Evolutionary conservation across 92 coral and sea anemone genomes (phyloP).

Genomic region (Montipora capitata): DNA sequence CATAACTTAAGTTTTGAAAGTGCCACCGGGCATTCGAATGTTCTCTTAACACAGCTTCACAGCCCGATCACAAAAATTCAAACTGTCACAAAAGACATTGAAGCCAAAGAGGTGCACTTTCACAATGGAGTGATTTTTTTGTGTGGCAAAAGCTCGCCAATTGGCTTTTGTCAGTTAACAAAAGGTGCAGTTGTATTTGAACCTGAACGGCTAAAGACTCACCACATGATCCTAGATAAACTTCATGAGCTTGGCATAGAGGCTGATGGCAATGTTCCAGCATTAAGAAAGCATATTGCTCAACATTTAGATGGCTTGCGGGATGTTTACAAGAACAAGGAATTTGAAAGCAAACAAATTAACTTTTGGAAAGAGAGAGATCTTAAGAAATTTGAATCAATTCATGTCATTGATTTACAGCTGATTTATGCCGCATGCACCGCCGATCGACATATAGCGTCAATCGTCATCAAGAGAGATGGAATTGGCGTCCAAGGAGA

Average conservation of each 20-base stretch:
- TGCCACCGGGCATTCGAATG: slow-evolving; percentile 11
- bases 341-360: slow-evolving; percentile 11
- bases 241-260: background rate
- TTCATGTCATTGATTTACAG: slow-evolving; percentile 28
- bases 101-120: slow-evolving; percentile 30
- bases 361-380: slow-evolving; percentile 33
- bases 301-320: slow-evolving; percentile 16
- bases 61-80: slow-evolving; percentile 50
- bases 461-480: slow-evolving; percentile 38
- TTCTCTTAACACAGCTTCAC: slow-evolving; percentile 38
- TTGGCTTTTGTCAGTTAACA: slow-evolving; percentile 28
- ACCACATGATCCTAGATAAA: slow-evolving; percentile 4
- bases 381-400: slow-evolving; percentile 18
- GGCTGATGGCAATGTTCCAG: slow-evolving; percentile 31
- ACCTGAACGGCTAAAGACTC: slow-evolving; percentile 4
- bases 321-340: slow-evolving; percentile 21
- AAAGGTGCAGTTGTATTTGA: slow-evolving; percentile 26
- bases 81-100: slow-evolving; percentile 16
- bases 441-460: slow-evolving; percentile 12
- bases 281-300: slow-evolving; percentile 8
- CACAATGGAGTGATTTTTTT: slow-evolving; percentile 18
- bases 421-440: slow-evolving; percentile 26
- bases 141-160: slow-evolving; percentile 44
- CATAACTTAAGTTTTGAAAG: slow-evolving; percentile 5
- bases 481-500: slow-evolving; percentile 42